Percentiles rank a stretch among this genome's conserved stretches.
These are phyloP conservation scores for Phaenicophaeus curvirostris DNA, from an alignment of 2,797 vertebrate genomes.

Conservation along the genomic window DNA sequence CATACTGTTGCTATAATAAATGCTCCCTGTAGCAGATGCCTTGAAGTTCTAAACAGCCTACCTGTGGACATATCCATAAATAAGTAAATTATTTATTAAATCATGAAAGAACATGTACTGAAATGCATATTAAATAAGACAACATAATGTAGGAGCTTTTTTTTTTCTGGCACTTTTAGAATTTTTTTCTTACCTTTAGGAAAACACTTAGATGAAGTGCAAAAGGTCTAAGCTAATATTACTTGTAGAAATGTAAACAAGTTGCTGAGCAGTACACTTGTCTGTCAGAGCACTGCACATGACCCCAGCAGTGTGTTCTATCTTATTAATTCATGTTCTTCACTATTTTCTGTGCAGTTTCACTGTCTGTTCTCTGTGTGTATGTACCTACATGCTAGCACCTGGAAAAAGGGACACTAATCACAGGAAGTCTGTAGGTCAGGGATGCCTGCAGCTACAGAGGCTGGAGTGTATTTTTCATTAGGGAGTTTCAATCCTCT, in stretches of 20 bases:
- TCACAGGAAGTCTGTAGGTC: neutral
- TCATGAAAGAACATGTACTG: neutral
- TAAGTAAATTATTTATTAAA: neutral
- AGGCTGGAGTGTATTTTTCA: neutral
- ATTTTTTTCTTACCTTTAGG: neutral
- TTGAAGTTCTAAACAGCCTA: neutral
- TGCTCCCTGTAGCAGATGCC: neutral
- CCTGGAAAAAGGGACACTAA: neutral
- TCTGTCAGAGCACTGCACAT: neutral
- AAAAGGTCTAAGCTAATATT: neutral
- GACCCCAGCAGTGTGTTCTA: neutral
- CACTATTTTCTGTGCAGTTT: neutral
- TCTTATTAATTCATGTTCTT: neutral
- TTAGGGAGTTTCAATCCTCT: neutral
- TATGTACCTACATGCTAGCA: neutral
- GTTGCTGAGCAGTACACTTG: neutral
- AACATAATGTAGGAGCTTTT: rapidly evolving
- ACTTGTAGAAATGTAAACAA: neutral
- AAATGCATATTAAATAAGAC: neutral
- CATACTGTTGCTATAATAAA: neutral
- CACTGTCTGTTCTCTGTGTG: neutral
- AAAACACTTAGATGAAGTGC: neutral
- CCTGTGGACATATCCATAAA: neutral
- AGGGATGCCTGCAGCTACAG: neutral
- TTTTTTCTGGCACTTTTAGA: neutral